Conservation (phyloP, 2,797 vertebrate genomes). For the Coilia nasus region DNA sequence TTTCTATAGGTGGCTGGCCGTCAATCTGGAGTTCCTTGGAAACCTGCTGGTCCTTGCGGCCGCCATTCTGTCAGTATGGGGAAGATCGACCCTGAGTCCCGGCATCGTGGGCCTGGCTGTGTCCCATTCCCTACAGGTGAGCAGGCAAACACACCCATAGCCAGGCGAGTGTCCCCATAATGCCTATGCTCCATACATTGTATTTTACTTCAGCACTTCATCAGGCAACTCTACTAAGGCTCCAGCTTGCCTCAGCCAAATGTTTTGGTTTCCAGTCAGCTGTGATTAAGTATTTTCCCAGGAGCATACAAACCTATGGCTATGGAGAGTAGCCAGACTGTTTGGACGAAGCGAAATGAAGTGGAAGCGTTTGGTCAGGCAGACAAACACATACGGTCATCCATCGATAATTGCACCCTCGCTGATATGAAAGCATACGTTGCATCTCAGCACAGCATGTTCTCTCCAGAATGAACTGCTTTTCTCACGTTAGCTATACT, state of each 20-base stretch:
- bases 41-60: conserved; percentile 78
- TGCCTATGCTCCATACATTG: too few relatives aligned
- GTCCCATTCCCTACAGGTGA: conserved; percentile 82
- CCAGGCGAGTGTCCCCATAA: too few relatives aligned
- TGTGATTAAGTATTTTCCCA: too few relatives aligned
- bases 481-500: neutral
- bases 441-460: neutral
- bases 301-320: too few relatives aligned
- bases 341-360: too few relatives aligned
- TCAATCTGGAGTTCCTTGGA: conserved; percentile 80
- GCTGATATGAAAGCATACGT: neutral
- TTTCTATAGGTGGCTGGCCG: conserved; percentile 79
- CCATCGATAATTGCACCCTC: neutral
- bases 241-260: too few relatives aligned
- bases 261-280: too few relatives aligned
- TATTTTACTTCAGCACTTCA: too few relatives aligned
- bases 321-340: too few relatives aligned
- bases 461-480: neutral
- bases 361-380: too few relatives aligned
- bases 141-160: neutral
- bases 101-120: conserved; percentile 82
- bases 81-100: conserved; percentile 72
- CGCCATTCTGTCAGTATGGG: conserved; percentile 71
- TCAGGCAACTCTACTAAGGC: too few relatives aligned
- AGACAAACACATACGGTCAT: neutral